phyloP scores from a whole-genome alignment of 2,888 invertebrate species.

The Drosophila limbata region DNA sequence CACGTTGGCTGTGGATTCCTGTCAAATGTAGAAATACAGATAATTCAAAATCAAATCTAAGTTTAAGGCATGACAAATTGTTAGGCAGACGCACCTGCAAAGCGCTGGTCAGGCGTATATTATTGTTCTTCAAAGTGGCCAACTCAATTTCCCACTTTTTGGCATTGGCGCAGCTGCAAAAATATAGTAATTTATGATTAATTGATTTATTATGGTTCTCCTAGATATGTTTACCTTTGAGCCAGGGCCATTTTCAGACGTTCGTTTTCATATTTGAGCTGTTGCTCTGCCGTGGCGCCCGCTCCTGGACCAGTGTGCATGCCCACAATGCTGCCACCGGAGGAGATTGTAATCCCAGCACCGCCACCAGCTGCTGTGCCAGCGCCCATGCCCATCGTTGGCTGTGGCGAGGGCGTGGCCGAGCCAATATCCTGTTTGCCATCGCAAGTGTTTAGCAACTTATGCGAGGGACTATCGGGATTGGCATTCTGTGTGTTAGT shows the following conservation, averaged over 20 bases:
- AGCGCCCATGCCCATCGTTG: conserved; percentile 54
- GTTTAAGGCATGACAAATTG: background rate
- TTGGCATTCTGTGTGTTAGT: conserved; percentile 87
- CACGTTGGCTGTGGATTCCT: conserved; percentile 96
- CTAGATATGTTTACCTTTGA: conserved; percentile 90
- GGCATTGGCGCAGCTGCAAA: conserved; percentile 95
- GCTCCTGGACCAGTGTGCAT: conserved; percentile 78
- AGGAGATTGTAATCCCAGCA: conserved; percentile 70
- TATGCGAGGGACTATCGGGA: conserved; percentile 85
- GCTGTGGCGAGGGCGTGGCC: conserved; percentile 83
- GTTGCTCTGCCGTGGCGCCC: conserved; percentile 88
- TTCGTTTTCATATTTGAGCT: conserved; percentile 98
- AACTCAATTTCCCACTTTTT: conserved; percentile 99
- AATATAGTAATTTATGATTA: background rate
- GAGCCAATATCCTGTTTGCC: conserved; percentile 71
- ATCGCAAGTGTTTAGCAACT: conserved; percentile 75
- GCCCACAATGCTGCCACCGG: conserved; percentile 79
- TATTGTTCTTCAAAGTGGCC: conserved; percentile 97
- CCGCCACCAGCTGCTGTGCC: conserved; percentile 26
- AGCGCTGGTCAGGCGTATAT: conserved; percentile 96
- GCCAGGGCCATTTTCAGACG: conserved; percentile 96
- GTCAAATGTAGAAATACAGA: background rate
- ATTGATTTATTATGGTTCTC: background rate
- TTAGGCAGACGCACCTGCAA: conserved; percentile 88
- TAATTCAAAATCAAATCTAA: background rate